Conservation (phyloP, 2,797 vertebrate species). For the Aldrovandia affinis region DNA sequence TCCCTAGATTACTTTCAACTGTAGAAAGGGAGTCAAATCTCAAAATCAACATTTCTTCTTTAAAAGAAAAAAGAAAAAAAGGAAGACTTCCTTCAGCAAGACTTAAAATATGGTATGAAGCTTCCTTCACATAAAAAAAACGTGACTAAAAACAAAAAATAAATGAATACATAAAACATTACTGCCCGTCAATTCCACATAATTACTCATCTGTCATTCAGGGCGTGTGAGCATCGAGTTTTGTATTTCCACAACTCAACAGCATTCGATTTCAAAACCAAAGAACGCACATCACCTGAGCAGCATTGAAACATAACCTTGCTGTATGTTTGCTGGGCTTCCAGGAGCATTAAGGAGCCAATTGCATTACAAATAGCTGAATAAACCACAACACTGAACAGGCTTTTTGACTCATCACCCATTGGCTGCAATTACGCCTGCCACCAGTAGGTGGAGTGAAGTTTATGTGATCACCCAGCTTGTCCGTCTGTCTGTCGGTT, state of each 20-base stretch:
- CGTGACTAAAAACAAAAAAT: background rate
- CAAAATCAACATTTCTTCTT: too few species aligned
- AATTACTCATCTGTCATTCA: background rate
- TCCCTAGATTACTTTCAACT: too few species aligned
- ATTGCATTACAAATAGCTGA: background rate
- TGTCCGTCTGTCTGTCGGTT: background rate
- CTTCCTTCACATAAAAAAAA: background rate
- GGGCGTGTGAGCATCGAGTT: background rate
- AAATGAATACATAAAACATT: background rate
- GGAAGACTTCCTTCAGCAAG: too few species aligned
- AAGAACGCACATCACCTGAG: background rate
- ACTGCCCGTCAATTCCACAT: background rate
- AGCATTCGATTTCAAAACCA: background rate
- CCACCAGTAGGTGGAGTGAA: background rate
- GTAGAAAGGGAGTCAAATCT: too few species aligned
- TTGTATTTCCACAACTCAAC: background rate
- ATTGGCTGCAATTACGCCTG: background rate
- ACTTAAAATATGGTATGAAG: too few species aligned
- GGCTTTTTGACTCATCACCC: background rate
- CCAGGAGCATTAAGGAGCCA: background rate
- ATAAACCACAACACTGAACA: background rate
- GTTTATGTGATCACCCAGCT: background rate
- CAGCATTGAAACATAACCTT: constrained; percentile 8
- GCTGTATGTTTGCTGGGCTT: background rate
- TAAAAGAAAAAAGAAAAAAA: too few species aligned